phyloP scores from a whole-genome alignment of 2,797 vertebrate species.

The Acanthornis magna region DNA sequence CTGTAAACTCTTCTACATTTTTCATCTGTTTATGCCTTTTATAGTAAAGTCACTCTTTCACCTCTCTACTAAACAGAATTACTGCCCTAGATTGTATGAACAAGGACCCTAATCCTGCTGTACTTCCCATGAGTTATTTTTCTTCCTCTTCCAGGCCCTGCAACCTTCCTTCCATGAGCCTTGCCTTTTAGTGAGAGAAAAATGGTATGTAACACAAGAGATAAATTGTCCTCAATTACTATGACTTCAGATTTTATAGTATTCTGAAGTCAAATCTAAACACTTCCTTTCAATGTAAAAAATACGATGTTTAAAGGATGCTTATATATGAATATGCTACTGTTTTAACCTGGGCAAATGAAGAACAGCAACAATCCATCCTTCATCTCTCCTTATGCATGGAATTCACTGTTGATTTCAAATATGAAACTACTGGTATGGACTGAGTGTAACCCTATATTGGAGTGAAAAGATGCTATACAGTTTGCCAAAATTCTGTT shows the following conservation, averaged over 20 bases:
- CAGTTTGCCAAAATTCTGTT: not conserved
- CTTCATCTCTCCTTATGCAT: not conserved
- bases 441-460: not conserved
- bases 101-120: not conserved
- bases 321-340: not conserved
- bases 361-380: not conserved
- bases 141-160: not conserved
- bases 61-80: not conserved
- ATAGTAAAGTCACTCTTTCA: not conserved
- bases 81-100: not conserved
- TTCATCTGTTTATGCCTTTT: not conserved
- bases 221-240: not conserved
- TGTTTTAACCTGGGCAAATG: not conserved
- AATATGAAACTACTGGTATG: not conserved
- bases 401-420: not conserved
- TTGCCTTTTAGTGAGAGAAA: not conserved
- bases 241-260: not conserved
- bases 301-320: not conserved
- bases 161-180: not conserved
- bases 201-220: not conserved
- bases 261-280: not conserved
- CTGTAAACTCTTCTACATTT: not conserved
- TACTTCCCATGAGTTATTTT: not conserved
- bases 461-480: not conserved
- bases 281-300: not conserved